Base-by-base conservation (phyloP, 2,113 vertebrate species). In the Rhipidura dahli region DNA sequence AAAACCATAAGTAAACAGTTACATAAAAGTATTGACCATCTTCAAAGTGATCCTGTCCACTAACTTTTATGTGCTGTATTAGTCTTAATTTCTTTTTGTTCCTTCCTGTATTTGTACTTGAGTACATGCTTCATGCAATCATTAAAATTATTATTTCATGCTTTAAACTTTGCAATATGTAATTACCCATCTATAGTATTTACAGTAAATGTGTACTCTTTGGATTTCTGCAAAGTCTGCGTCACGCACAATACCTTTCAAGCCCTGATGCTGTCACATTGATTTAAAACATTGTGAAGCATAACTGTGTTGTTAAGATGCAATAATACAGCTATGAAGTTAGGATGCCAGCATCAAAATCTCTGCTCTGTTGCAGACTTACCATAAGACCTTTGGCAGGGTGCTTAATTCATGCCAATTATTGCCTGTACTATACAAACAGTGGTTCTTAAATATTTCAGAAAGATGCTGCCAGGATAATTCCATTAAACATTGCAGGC, bases 131-230 rank as follows among this genome's bases (percentile, higher is more conserved):
- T 95, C 57, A 79, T 59, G 37, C 27, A 30, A 20, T 64, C 88
- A 93, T 96, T 96, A 84, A 80, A 90, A 81, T 85, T 87, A 94
- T 93, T 94, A 70, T 83, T 94, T 94, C 60, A 71, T 96, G 80
- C 49, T 90, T 91, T 82, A 89, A 82, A 96, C 69, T 83, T 75
- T 40, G 13, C 75, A 87, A 84, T 93, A 75, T 73, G 56, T 90
- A 97, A 96, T 95, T 96, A 93, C 47, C 63, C 44, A 44, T 71
- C 75, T 31, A 13, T n/a, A 49, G 18, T 40, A 66, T 50, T 95
- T 96, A 94, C 20, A 0, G 90, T 93, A 97, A 96, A 90, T 50
- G 35, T 35, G 51, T 61, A 33, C 35, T 71, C 4, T 53, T 83
- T 57, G 66, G 12, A 57, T 83, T 92, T 93, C 84, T 92, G 82